Percentiles rank a stretch among this genome's conserved stretches.
These are phyloP conservation scores for Drosophila acutilabella DNA, from an alignment of 2,888 invertebrate species.

Conservation along the genomic window DNA sequence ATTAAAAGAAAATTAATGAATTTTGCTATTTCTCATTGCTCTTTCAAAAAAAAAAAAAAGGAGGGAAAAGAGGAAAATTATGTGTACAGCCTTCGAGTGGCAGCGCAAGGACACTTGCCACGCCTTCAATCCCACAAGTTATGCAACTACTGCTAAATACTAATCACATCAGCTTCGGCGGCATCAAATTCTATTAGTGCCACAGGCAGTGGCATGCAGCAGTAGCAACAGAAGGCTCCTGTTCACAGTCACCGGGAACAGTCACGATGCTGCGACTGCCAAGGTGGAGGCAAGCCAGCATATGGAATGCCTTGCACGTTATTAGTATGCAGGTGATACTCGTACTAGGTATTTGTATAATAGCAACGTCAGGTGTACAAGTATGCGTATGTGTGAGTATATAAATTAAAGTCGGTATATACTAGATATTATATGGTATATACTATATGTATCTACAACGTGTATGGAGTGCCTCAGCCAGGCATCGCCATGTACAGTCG, in stretches of 20 bases:
- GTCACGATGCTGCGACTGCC: conserved; percentile 30
- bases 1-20: conserved; percentile 74
- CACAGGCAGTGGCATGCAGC: conserved; percentile 26
- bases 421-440: not conserved
- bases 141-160: conserved; percentile 64
- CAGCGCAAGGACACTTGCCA: conserved; percentile 40
- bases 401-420: conserved; percentile 38
- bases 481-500: conserved; percentile 57
- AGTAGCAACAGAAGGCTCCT: not conserved
- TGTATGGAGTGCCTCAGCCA: conserved; percentile 42
- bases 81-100: conserved; percentile 26
- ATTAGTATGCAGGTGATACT: conserved; percentile 73
- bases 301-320: conserved; percentile 40
- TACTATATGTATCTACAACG: conserved; percentile 24
- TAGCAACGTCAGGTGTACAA: conserved; percentile 59
- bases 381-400: conserved; percentile 32
- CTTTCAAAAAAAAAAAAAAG: conserved; percentile 53
- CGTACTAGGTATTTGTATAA: conserved; percentile 66
- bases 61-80: conserved; percentile 16
- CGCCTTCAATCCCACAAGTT: conserved; percentile 17
- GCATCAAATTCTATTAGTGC: conserved; percentile 70
- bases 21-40: conserved; percentile 53
- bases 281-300: conserved; percentile 29
- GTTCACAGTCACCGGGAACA: not conserved
- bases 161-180: conserved; percentile 58